Evolutionary conservation across 2,888 invertebrate species (phyloP).

Genomic region (Piscicola geometra): DNA sequence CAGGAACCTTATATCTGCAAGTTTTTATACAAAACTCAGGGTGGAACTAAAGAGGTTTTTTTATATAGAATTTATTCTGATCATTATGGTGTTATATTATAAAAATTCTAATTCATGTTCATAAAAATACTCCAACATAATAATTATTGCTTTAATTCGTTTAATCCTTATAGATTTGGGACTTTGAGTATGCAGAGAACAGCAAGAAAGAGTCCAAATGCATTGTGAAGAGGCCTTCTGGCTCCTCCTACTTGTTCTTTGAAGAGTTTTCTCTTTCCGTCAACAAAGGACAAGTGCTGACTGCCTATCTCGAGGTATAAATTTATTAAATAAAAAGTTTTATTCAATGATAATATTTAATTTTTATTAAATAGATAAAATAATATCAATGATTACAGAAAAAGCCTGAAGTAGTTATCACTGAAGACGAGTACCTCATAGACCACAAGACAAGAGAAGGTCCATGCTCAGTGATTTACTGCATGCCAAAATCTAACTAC

Average conservation of each 20-base stretch:
- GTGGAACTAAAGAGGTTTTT: slow-evolving; percentile 47
- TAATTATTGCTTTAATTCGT: neutral
- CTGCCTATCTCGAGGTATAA: slow-evolving; percentile 23
- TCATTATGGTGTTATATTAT: neutral
- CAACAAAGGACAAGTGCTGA: slow-evolving; percentile 17
- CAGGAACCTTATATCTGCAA: slow-evolving; percentile 42
- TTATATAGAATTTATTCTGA: neutral
- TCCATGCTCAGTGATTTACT: neutral
- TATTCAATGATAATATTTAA: neutral
- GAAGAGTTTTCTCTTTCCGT: slow-evolving; percentile 36
- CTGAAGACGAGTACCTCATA: slow-evolving; percentile 30
- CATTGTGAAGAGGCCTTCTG: slow-evolving; percentile 34
- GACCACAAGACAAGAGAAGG: slow-evolving; percentile 21
- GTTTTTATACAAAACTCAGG: slow-evolving; percentile 45
- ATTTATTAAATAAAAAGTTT: neutral
- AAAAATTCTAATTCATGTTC: neutral
- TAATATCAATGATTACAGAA: slow-evolving; percentile 16
- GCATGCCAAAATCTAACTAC: no score
- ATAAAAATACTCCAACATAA: neutral
- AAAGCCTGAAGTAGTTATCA: slow-evolving; percentile 21
- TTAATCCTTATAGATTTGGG: slow-evolving; percentile 27
- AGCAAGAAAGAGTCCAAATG: slow-evolving; percentile 27
- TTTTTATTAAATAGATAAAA: neutral
- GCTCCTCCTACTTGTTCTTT: slow-evolving; percentile 38
- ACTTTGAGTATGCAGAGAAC: slow-evolving; percentile 16